phyloP scores from a whole-genome alignment of 1,140 invertebrate species.

The Oreohelix idahoensis region DNA sequence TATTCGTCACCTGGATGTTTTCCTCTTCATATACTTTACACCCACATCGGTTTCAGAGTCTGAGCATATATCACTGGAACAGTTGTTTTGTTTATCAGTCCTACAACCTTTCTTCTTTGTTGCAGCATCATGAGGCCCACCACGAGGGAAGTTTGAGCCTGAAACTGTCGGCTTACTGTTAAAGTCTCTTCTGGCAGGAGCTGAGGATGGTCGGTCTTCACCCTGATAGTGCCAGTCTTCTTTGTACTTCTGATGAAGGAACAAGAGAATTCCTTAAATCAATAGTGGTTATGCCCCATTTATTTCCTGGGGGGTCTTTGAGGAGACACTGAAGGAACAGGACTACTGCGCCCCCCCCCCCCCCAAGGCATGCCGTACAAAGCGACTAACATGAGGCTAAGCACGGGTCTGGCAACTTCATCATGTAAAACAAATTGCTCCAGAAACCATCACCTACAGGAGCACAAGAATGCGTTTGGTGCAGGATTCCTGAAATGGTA shows the following conservation, averaged over 20 bases:
- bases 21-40: constrained; percentile 20
- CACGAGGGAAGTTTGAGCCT: neutral
- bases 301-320: too few species aligned
- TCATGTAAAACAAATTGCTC: too few species aligned
- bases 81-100: neutral
- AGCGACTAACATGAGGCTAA: too few species aligned
- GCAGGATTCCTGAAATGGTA: too few species aligned
- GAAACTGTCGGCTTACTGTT: neutral
- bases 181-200: neutral
- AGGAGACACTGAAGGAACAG: too few species aligned
- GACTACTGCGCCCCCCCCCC: too few species aligned
- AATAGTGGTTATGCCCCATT: too few species aligned
- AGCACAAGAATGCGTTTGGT: too few species aligned
- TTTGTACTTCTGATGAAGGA: neutral
- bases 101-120: neutral
- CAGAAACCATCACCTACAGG: too few species aligned
- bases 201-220: neutral
- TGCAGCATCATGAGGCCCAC: neutral
- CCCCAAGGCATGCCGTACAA: too few species aligned
- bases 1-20: constrained; percentile 33
- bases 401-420: too few species aligned
- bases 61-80: neutral
- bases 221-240: constrained; percentile 25
- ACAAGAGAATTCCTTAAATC: too few species aligned
- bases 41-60: neutral